Conservation (phyloP, 1,140 invertebrate genomes). For the Colletes latitarsis region DNA sequence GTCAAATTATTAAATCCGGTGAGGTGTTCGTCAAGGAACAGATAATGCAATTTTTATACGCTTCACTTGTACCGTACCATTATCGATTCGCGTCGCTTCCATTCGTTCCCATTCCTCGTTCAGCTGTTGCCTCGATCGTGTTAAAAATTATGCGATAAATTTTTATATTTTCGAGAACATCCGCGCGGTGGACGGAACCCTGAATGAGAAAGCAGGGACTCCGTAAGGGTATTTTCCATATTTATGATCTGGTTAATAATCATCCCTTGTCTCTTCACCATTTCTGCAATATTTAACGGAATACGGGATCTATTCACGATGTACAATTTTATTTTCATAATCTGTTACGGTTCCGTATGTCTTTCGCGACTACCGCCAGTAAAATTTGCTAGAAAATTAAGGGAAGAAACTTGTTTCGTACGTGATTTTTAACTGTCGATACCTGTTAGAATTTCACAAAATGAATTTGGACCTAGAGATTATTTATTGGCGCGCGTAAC, state of each 20-base stretch:
- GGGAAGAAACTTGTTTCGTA: not conserved
- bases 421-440: not conserved
- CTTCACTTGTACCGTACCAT: conserved; percentile 60
- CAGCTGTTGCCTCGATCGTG: conserved; percentile 41
- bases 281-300: conserved; percentile 33
- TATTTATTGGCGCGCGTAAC: no score
- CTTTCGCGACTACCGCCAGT: not conserved
- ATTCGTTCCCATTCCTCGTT: conserved; percentile 52
- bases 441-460: not conserved
- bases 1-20: conserved; percentile 63
- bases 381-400: no score
- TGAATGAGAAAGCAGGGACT: conserved; percentile 16
- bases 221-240: conserved; percentile 42
- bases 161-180: conserved; percentile 49
- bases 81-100: conserved; percentile 64
- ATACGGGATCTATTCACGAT: not conserved
- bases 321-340: conserved; percentile 19
- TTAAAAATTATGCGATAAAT: conserved; percentile 62
- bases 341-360: not conserved
- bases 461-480: no score
- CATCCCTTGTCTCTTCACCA: conserved; percentile 31
- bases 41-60: conserved; percentile 67
- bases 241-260: conserved; percentile 56
- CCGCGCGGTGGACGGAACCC: not conserved
- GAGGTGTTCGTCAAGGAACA: conserved; percentile 65